A percentile compares a stretch with the other conserved stretches of the same genome.
phyloP scores from a whole-genome alignment of 2,888 invertebrate species.

The Eupithecia exiguata region DNA sequence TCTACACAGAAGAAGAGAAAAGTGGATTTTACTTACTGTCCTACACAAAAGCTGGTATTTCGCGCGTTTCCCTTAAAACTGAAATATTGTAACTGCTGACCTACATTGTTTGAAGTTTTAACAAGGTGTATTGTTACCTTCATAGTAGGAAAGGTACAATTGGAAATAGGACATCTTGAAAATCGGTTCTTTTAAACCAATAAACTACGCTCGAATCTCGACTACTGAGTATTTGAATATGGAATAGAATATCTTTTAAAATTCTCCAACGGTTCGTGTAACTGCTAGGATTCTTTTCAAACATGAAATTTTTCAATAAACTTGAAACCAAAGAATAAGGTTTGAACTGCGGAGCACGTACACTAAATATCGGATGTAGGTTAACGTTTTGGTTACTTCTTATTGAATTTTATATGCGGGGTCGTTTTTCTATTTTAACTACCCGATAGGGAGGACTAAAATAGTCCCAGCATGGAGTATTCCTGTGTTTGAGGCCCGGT shows the following conservation, averaged over 20 bases:
- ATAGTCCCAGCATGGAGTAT: conserved; percentile 68
- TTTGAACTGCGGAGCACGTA: conserved; percentile 39
- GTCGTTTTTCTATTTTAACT: conserved; percentile 73
- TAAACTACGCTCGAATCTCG: conserved; percentile 15
- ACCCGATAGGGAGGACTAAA: conserved; percentile 69
- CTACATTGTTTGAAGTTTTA: not conserved
- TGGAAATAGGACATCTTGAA: not conserved
- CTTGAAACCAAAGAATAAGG: conserved; percentile 43
- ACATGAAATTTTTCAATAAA: conserved; percentile 43
- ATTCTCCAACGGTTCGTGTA: conserved; percentile 18
- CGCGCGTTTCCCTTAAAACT: not conserved
- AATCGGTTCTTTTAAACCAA: conserved; percentile 10
- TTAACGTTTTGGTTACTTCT: conserved; percentile 49
- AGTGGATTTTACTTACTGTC: not conserved
- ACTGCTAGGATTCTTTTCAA: conserved; percentile 22
- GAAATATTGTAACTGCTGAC: not conserved
- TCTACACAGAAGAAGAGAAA: no score
- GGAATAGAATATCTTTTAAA: conserved; percentile 20
- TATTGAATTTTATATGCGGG: conserved; percentile 75
- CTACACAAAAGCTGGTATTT: not conserved
- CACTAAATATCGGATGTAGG: conserved; percentile 50
- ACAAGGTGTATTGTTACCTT: not conserved
- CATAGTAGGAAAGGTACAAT: not conserved
- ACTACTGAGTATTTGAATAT: conserved; percentile 13
- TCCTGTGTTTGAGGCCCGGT: conserved; percentile 68